Evolutionary conservation across 2,113 vertebrate genomes (phyloP).

Genomic region (Ranitomeya imitator): DNA sequence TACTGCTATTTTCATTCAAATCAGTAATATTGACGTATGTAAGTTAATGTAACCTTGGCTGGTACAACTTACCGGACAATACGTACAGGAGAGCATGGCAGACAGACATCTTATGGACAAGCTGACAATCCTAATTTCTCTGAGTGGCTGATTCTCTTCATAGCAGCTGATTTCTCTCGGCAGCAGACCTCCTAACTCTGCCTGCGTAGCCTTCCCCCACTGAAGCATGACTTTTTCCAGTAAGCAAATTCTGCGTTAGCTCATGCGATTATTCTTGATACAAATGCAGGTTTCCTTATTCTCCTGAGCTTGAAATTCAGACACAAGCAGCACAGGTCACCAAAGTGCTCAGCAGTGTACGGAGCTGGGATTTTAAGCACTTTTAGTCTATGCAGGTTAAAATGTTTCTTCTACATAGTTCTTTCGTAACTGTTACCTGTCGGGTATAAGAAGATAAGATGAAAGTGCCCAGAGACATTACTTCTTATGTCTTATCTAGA

Average conservation of each 20-base stretch:
- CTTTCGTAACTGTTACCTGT: no score
- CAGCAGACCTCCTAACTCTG: neutral
- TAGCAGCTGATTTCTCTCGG: neutral
- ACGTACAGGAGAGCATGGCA: neutral
- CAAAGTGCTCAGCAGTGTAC: neutral
- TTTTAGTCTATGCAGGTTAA: neutral
- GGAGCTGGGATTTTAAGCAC: neutral
- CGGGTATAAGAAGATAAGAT: no score
- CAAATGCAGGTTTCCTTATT: conserved; percentile 9
- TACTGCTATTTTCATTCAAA: neutral
- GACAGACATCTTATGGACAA: conserved; percentile 21
- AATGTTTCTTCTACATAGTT: neutral
- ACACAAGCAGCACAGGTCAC: neutral
- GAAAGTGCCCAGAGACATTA: no score
- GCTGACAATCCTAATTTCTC: conserved; percentile 11
- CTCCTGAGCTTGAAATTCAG: neutral
- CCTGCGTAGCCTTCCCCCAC: neutral
- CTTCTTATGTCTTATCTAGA: no score
- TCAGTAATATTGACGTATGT: conserved; percentile 4
- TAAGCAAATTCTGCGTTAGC: conserved; percentile 7
- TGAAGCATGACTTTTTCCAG: neutral
- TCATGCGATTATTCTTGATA: conserved; percentile 16
- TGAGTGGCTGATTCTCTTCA: neutral
- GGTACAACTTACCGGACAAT: neutral
- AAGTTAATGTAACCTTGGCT: neutral